These are phyloP conservation scores for Drosophila antonietae DNA, from an alignment of 2,888 invertebrate genomes.

Conservation along the genomic window DNA sequence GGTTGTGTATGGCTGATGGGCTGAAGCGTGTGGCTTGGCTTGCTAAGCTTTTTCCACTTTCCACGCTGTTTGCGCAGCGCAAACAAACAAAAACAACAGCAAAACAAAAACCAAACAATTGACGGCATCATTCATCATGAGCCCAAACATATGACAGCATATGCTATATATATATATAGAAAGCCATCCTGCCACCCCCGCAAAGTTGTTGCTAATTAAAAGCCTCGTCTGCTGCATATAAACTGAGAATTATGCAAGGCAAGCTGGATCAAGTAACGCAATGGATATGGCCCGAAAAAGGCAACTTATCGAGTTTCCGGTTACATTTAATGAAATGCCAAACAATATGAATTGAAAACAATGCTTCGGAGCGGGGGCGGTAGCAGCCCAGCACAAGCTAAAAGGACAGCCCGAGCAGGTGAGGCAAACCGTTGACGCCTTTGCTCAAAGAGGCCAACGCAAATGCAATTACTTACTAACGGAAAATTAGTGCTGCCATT, in stretches of 20 bases:
- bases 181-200: background rate
- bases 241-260: slow-evolving; percentile 8
- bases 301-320: slow-evolving; percentile 25
- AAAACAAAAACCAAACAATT: slow-evolving; percentile 60
- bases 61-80: slow-evolving; percentile 58
- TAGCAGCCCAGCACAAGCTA: background rate
- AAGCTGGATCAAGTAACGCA: slow-evolving; percentile 38
- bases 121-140: slow-evolving; percentile 73
- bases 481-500: slow-evolving; percentile 72
- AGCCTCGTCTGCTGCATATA: slow-evolving; percentile 52
- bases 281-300: slow-evolving; percentile 45
- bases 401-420: background rate
- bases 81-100: slow-evolving; percentile 62
- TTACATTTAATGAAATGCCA: slow-evolving; percentile 62
- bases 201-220: slow-evolving; percentile 78
- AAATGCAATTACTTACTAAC: slow-evolving; percentile 79
- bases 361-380: background rate
- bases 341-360: slow-evolving; percentile 20
- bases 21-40: slow-evolving; percentile 12
- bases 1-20: background rate
- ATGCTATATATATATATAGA: slow-evolving; percentile 38
- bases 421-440: background rate
- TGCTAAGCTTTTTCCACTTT: slow-evolving; percentile 49
- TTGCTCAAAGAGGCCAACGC: slow-evolving; percentile 42
- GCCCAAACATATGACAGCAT: slow-evolving; percentile 72